Conservation (phyloP, 2,888 invertebrate species). For the Tineola bisselliella region DNA sequence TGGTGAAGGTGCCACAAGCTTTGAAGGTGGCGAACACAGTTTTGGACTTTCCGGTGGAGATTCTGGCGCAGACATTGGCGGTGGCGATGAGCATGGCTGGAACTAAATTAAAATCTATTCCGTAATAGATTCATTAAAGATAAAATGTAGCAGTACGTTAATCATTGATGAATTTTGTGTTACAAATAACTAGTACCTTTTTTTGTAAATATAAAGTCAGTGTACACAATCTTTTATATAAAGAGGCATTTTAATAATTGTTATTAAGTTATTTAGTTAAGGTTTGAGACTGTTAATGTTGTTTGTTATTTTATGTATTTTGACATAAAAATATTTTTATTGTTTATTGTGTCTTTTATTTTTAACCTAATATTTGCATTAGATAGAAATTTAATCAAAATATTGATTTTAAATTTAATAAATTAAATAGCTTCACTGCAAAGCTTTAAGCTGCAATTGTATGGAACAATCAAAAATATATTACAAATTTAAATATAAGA, state of each 20-base stretch:
- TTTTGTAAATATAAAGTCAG: neutral
- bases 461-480: too few relatives aligned
- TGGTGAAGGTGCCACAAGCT: conserved; percentile 50
- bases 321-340: neutral
- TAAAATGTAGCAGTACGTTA: too few relatives aligned
- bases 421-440: too few relatives aligned
- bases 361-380: neutral
- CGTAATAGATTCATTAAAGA: too few relatives aligned
- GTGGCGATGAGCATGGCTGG: conserved; percentile 29
- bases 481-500: neutral
- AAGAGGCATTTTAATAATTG: neutral
- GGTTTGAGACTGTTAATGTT: neutral
- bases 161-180: neutral
- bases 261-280: neutral
- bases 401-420: too few relatives aligned
- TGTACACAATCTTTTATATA: neutral
- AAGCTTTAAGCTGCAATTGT: too few relatives aligned
- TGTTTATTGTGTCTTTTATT: conserved; percentile 1
- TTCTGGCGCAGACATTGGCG: conserved; percentile 31
- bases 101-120: neutral
- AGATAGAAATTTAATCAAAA: too few relatives aligned
- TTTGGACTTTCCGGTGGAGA: conserved; percentile 18
- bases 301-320: conserved; percentile 2
- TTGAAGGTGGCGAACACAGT: conserved; percentile 46
- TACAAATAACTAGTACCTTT: neutral